A percentile compares a stretch with the other conserved stretches of the same genome.
phyloP scores from a whole-genome alignment of 2,113 vertebrate species.

The Elephas maximus region DNA sequence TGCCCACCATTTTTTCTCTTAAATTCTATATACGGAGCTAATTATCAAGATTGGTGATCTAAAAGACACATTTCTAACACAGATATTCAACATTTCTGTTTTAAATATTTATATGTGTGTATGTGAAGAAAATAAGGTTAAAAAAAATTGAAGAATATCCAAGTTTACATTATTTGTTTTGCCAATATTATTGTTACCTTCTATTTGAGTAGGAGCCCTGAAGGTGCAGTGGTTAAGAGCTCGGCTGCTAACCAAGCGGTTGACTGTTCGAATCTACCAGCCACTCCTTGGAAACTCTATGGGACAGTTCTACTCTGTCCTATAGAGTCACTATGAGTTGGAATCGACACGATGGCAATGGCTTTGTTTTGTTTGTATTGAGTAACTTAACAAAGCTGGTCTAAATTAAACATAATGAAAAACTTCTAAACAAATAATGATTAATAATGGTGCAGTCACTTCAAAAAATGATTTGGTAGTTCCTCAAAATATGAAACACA shows the following conservation, averaged over 20 bases:
- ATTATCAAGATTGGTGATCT: neutral
- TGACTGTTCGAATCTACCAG: too few species aligned
- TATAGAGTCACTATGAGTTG: too few species aligned
- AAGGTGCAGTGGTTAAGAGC: too few species aligned
- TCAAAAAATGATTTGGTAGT: neutral
- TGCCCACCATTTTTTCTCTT: neutral
- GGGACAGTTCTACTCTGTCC: too few species aligned
- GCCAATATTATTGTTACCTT: slow-evolving; percentile 23
- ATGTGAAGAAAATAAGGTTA: neutral
- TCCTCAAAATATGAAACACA: slow-evolving; percentile 14
- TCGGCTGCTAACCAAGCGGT: too few species aligned
- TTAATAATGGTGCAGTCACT: neutral
- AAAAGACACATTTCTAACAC: neutral
- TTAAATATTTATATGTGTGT: neutral
- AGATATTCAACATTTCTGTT: neutral
- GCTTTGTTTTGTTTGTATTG: too few species aligned
- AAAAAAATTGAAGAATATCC: neutral
- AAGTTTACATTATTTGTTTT: slow-evolving; percentile 16
- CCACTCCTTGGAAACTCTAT: too few species aligned
- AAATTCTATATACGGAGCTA: slow-evolving; percentile 37
- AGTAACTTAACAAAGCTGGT: slow-evolving; percentile 5
- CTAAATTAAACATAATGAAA: slow-evolving; percentile 48
- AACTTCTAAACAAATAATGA: neutral
- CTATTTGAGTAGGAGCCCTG: neutral
- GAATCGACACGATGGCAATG: too few species aligned